phyloP scores from a whole-genome alignment of 2,113 vertebrate species.

The Dicrurus megarhynchus region DNA sequence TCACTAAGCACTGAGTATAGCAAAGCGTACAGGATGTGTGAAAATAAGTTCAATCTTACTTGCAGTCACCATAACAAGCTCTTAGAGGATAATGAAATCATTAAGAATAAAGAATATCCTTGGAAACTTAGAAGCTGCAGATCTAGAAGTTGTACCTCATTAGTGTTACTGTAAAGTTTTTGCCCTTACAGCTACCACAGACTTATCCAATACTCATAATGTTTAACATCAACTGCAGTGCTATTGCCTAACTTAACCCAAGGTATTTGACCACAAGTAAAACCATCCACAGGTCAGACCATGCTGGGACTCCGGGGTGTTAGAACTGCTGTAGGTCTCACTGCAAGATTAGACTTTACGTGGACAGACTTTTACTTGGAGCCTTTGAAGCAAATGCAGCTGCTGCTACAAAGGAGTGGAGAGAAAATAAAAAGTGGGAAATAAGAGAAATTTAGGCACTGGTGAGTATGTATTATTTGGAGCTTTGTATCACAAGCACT shows the following conservation, averaged over 20 bases:
- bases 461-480: no score
- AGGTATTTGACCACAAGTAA: not conserved
- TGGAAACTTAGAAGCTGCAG: not conserved
- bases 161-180: not conserved
- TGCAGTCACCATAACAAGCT: not conserved
- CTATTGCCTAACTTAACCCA: not conserved
- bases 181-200: not conserved
- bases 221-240: not conserved
- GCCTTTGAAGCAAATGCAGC: not conserved
- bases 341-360: not conserved
- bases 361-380: not conserved
- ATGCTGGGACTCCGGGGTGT: not conserved
- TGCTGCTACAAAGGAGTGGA: not conserved
- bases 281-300: not conserved
- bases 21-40: not conserved
- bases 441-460: not conserved
- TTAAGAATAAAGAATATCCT: not conserved
- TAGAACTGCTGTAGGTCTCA: not conserved
- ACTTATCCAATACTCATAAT: not conserved
- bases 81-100: not conserved
- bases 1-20: not conserved
- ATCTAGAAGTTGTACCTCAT: not conserved
- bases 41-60: not conserved
- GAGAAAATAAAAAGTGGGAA: not conserved
- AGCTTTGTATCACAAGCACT: not conserved